Evolutionary conservation across 2,888 invertebrate species (phyloP).

Genomic region (Yponomeuta sedellus): DNA sequence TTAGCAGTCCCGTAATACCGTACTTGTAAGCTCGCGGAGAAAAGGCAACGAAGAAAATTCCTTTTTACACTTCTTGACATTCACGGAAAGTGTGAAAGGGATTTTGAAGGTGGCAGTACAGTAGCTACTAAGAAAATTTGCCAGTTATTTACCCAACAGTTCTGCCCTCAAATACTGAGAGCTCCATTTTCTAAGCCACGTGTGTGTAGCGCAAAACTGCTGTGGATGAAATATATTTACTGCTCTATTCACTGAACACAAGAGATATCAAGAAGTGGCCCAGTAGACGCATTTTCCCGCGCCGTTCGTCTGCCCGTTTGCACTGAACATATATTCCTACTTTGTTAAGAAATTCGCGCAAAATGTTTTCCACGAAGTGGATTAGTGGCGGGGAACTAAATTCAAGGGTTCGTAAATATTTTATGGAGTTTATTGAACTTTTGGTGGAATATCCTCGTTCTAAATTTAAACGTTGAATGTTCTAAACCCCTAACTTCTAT

Average conservation of each 20-base stretch:
- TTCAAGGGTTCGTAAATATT: not conserved
- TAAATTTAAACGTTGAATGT: not conserved
- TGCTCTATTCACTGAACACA: conserved; percentile 22
- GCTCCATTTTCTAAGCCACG: conserved; percentile 13
- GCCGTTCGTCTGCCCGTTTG: conserved; percentile 9
- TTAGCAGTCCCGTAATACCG: conserved; percentile 27
- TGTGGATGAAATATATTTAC: conserved; percentile 28
- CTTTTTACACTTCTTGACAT: not conserved
- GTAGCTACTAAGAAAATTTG: conserved; percentile 32
- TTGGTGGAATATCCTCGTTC: not conserved
- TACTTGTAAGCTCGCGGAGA: conserved; percentile 14
- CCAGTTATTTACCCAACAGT: conserved; percentile 41
- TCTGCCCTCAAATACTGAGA: conserved; percentile 29
- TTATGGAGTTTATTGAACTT: not conserved
- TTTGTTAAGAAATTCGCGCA: not conserved
- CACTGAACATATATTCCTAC: conserved; percentile 15
- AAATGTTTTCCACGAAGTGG: not conserved
- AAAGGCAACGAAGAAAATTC: not conserved
- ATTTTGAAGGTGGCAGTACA: not conserved
- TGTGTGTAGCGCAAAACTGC: conserved; percentile 23
- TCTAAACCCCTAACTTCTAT: no score
- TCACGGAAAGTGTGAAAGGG: not conserved
- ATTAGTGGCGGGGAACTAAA: not conserved
- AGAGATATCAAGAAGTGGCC: conserved; percentile 14
- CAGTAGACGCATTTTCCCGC: not conserved